A percentile compares a stretch with the other conserved stretches of the same genome.
These are phyloP conservation scores for Ephydatia muelleri DNA, from an alignment of 37 sponge, comb jelly and placozoan genomes.

Conservation along the genomic window DNA sequence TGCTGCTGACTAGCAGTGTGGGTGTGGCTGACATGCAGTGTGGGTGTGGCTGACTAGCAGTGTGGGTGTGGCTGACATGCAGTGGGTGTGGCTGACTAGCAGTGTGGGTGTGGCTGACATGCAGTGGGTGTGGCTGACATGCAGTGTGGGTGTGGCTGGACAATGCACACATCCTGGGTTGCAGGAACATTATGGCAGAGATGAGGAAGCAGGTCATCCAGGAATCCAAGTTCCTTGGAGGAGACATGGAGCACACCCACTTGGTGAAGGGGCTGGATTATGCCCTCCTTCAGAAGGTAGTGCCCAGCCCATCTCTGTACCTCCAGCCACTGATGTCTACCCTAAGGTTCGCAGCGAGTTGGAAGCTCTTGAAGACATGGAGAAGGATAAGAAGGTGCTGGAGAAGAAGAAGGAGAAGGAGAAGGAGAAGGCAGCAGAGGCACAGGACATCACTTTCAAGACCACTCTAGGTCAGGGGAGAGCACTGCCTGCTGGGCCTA, in stretches of 20 bases:
- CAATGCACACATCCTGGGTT: neutral
- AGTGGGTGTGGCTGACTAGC: too few relatives aligned
- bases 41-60: too few relatives aligned
- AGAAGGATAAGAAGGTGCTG: constrained; percentile 29
- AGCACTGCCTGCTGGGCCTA: neutral
- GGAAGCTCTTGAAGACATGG: constrained; percentile 16
- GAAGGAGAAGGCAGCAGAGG: constrained; percentile 13
- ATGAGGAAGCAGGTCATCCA: constrained; percentile 83
- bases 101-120: too few relatives aligned
- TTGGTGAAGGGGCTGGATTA: constrained; percentile 98
- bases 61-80: too few relatives aligned
- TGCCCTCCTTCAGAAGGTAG: constrained; percentile 94
- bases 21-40: too few relatives aligned
- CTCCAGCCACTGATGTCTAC: neutral
- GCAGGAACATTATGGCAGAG: constrained; percentile 56
- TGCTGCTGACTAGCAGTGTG: too few relatives aligned
- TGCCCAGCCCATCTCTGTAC: neutral
- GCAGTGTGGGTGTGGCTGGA: too few relatives aligned
- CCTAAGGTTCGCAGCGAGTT: constrained; percentile 65
- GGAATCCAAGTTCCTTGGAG: constrained; percentile 96
- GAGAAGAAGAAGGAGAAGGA: constrained; percentile 72
- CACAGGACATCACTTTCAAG: constrained; percentile 54
- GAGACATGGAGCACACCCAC: constrained; percentile 99
- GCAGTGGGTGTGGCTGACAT: too few relatives aligned
- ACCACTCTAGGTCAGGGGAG: constrained; percentile 52